These are phyloP conservation scores for Agrochola lychnidis DNA, from an alignment of 2,888 invertebrate species.

Conservation along the genomic window DNA sequence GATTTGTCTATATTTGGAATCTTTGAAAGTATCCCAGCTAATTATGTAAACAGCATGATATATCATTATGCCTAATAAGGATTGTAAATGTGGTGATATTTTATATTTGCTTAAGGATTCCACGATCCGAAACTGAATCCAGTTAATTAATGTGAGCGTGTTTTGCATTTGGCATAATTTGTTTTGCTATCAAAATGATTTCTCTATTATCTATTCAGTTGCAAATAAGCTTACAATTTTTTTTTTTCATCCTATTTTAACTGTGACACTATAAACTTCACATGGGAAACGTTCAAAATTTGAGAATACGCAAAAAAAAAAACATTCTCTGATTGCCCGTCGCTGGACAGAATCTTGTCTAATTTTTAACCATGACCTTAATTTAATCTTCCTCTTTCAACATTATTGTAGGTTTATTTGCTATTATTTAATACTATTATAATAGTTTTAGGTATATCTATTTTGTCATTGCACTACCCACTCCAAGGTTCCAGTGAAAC, in stretches of 20 bases:
- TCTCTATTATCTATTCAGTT: slow-evolving; percentile 4
- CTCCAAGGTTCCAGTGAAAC: slow-evolving; percentile 14
- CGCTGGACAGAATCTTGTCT: neutral
- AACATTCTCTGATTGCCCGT: neutral
- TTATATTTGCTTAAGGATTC: slow-evolving; percentile 20
- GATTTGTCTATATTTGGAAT: slow-evolving; percentile 6
- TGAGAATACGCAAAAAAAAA: too few species aligned
- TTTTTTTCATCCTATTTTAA: neutral
- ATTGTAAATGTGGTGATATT: slow-evolving; percentile 5
- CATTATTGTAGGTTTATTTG: neutral
- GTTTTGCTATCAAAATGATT: slow-evolving; percentile 3
- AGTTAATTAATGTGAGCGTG: slow-evolving; percentile 28
- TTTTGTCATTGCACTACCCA: slow-evolving; percentile 18
- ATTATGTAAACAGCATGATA: neutral
- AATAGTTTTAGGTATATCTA: neutral
- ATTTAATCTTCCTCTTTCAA: neutral
- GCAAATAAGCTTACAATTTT: neutral
- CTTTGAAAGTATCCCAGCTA: slow-evolving; percentile 4
- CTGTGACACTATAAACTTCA: neutral
- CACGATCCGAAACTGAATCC: neutral
- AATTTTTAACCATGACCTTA: neutral
- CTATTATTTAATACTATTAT: neutral
- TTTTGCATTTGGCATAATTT: slow-evolving; percentile 34
- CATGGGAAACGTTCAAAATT: neutral
- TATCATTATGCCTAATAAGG: neutral